Conservation (phyloP, 2,888 invertebrate species). For the Neoascia interrupta region DNA sequence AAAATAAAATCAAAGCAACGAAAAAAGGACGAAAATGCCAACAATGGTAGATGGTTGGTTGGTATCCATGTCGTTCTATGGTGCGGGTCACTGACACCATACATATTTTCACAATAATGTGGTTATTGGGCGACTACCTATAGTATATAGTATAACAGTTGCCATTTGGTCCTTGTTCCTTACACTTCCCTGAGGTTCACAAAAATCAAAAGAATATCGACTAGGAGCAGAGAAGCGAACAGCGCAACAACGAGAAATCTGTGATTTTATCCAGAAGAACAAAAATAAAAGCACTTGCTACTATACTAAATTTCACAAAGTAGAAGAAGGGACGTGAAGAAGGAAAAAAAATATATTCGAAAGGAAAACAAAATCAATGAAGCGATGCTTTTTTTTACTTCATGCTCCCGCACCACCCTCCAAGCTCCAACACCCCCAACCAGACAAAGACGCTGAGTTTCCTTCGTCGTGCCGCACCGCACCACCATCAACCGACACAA, state of each 20-base stretch:
- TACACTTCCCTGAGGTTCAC: neutral
- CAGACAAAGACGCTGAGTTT: conserved; percentile 29
- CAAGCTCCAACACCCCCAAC: neutral
- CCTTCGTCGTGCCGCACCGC: neutral
- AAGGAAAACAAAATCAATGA: conserved; percentile 47
- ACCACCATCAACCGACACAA: no score
- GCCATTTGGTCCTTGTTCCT: neutral
- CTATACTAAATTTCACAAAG: conserved; percentile 38
- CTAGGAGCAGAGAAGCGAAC: conserved; percentile 1
- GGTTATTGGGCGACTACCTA: conserved; percentile 52
- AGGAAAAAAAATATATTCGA: no score
- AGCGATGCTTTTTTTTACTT: conserved; percentile 19
- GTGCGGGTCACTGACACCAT: conserved; percentile 45
- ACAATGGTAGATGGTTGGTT: no score
- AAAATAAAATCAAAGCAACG: conserved; percentile 14
- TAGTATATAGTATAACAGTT: neutral
- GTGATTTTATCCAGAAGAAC: conserved; percentile 42
- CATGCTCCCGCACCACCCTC: neutral
- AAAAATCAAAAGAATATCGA: conserved; percentile 41
- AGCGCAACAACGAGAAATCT: conserved; percentile 21
- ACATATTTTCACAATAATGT: conserved; percentile 41
- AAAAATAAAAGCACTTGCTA: conserved; percentile 57
- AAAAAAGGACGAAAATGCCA: neutral
- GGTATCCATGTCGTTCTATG: conserved; percentile 25
- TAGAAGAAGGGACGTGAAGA: conserved; percentile 15